Conservation (phyloP, 2,888 invertebrate genomes). For the Thymelicus sylvestris region DNA sequence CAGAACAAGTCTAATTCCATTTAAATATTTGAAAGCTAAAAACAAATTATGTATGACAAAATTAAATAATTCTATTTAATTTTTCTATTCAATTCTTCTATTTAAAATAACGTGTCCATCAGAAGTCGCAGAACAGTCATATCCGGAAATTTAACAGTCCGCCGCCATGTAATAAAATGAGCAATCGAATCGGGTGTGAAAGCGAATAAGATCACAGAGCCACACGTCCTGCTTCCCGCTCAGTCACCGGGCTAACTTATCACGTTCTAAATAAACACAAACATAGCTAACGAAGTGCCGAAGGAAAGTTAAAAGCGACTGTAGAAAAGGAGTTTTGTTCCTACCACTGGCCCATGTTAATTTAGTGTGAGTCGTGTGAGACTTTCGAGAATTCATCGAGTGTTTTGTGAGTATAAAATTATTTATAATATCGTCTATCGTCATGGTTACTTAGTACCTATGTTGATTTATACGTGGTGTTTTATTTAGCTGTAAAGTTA, state of each 20-base stretch:
- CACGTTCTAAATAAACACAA: conserved; percentile 80
- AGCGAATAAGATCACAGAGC: conserved; percentile 49
- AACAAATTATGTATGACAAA: too few relatives aligned
- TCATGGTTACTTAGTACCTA: too few relatives aligned
- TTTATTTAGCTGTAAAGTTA: too few relatives aligned
- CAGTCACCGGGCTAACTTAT: conserved; percentile 74
- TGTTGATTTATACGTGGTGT: too few relatives aligned
- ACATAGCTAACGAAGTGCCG: conserved; percentile 79
- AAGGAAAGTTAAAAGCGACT: conserved; percentile 79
- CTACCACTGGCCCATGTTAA: conserved; percentile 49
- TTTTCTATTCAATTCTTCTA: too few relatives aligned
- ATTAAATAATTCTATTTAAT: too few relatives aligned
- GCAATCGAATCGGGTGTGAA: conserved; percentile 45
- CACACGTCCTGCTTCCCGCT: conserved; percentile 71
- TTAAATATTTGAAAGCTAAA: too few relatives aligned
- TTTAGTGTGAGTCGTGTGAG: background rate
- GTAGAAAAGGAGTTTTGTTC: conserved; percentile 57
- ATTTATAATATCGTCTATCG: background rate
- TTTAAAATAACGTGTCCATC: background rate
- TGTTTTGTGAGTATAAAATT: background rate
- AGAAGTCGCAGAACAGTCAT: background rate
- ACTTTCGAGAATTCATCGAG: conserved; percentile 3
- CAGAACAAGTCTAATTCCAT: too few relatives aligned
- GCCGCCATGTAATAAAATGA: conserved; percentile 28
- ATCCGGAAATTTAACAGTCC: conserved; percentile 24